Evolutionary conservation across 1,140 invertebrate genomes (phyloP).

Genomic region (Ceratitis capitata): DNA sequence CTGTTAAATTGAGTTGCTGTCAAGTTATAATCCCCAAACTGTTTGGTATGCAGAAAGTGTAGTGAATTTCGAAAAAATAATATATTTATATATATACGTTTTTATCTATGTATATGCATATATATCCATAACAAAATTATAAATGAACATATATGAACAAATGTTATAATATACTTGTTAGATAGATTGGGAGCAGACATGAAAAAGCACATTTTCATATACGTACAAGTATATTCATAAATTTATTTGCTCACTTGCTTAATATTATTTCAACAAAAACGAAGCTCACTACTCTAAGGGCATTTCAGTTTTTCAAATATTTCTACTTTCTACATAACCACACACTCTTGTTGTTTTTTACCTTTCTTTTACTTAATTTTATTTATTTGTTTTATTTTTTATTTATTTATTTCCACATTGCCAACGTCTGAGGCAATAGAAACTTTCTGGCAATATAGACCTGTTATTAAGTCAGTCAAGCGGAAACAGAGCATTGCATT

Average conservation of each 20-base stretch:
- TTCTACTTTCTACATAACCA: background rate
- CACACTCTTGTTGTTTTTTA: background rate
- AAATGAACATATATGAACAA: background rate
- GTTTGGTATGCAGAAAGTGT: background rate
- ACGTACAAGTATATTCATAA: background rate
- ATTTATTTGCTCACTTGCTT: background rate
- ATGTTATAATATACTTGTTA: background rate
- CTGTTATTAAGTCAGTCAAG: slow-evolving; percentile 32
- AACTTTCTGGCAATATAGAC: slow-evolving; percentile 33
- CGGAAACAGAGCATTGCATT: background rate
- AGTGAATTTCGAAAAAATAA: background rate
- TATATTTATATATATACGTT: too few relatives aligned
- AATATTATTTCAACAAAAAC: background rate
- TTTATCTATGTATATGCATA: too few relatives aligned
- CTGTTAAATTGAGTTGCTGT: background rate
- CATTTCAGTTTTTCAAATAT: background rate
- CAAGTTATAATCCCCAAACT: background rate
- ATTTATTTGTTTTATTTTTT: background rate
- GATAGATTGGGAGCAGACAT: background rate
- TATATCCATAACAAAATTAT: too few relatives aligned
- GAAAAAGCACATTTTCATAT: background rate
- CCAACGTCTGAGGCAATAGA: background rate
- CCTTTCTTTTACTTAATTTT: background rate
- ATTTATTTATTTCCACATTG: background rate
- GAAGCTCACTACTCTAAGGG: background rate